Evolutionary conservation across 2,888 invertebrate species (phyloP).

Genomic region (Himalopsyche tibetana): DNA sequence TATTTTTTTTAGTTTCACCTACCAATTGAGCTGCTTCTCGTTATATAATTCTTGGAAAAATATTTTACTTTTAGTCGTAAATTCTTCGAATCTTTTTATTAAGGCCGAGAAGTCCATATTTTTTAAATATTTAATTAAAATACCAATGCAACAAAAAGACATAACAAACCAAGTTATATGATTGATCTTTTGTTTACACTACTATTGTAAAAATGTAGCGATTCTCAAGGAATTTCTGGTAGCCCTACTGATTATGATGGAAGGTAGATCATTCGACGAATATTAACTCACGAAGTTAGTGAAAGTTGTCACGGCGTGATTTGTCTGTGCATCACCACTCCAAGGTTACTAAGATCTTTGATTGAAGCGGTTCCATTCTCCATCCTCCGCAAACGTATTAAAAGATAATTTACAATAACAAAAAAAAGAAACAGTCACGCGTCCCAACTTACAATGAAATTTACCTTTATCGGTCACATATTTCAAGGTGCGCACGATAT

Average conservation of each 20-base stretch:
- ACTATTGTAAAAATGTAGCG: too few species aligned
- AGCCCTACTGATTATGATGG: not conserved
- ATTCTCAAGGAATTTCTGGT: not conserved
- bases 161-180: too few species aligned
- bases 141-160: too few species aligned
- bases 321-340: slow-evolving; percentile 29
- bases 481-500: slow-evolving; percentile 29
- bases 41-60: too few species aligned
- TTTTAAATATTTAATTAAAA: too few species aligned
- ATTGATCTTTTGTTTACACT: too few species aligned
- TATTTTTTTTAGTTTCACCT: too few species aligned
- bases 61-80: too few species aligned
- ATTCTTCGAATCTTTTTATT: too few species aligned
- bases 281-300: slow-evolving; percentile 23
- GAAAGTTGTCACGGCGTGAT: slow-evolving; percentile 24
- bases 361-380: slow-evolving; percentile 18
- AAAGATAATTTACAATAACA: slow-evolving; percentile 22
- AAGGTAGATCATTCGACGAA: slow-evolving; percentile 19
- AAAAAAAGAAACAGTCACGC: slow-evolving; percentile 13
- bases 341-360: slow-evolving; percentile 5
- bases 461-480: slow-evolving; percentile 31
- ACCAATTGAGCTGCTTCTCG: too few species aligned
- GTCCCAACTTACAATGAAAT: slow-evolving; percentile 10
- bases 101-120: too few species aligned
- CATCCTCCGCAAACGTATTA: slow-evolving; percentile 32